Conservation (phyloP, 2,113 vertebrate species). For the Pseudolaguvia tuberculata region DNA sequence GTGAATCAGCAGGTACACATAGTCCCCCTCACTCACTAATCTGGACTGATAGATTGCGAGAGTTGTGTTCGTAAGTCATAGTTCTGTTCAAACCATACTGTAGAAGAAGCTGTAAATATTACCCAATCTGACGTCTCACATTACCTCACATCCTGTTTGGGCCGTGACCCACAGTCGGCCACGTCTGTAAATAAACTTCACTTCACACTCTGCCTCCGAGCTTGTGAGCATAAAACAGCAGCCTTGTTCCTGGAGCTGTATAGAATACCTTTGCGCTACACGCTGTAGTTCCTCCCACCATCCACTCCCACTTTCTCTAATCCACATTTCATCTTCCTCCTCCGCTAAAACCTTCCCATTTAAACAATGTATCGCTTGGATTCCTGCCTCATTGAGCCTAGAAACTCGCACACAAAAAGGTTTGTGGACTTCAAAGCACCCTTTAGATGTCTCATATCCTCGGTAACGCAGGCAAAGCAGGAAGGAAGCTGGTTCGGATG, state of each 20-base stretch:
- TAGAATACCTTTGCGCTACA: constrained; percentile 9
- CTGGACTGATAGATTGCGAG: neutral
- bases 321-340: constrained; percentile 46
- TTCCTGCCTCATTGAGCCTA: constrained; percentile 9
- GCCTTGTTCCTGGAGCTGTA: constrained; percentile 39
- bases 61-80: neutral
- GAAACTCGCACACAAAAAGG: constrained; percentile 39
- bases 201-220: constrained; percentile 42
- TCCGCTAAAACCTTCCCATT: constrained; percentile 38
- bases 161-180: constrained; percentile 43
- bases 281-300: constrained; percentile 27
- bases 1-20: neutral
- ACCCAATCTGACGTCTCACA: constrained; percentile 15
- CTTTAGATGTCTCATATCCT: constrained; percentile 40
- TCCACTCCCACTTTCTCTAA: constrained; percentile 39
- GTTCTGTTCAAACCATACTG: neutral
- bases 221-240: constrained; percentile 51
- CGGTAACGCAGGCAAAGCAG: constrained; percentile 47
- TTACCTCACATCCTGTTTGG: constrained; percentile 45
- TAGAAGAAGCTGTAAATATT: neutral
- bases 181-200: constrained; percentile 51
- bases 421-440: constrained; percentile 14
- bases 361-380: constrained; percentile 1
- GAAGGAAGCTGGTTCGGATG: constrained; percentile 41
- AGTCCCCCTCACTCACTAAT: neutral